Evolutionary conservation across 2,113 vertebrate species (phyloP).

Genomic region (Isichthys henryi): DNA sequence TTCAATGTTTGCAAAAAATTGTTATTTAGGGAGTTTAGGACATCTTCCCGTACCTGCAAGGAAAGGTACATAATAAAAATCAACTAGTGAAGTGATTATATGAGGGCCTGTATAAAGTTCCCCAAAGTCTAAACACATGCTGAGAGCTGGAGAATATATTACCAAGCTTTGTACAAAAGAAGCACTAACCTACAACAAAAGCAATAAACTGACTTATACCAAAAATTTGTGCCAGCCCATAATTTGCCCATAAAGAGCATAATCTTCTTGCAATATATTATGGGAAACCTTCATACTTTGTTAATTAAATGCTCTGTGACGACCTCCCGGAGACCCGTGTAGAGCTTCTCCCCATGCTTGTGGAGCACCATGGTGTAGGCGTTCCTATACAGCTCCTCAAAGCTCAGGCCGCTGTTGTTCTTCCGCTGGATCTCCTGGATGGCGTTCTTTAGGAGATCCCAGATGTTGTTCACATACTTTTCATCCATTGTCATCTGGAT

Average conservation of each 20-base stretch:
- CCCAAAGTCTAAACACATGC: not conserved
- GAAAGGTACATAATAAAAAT: not conserved
- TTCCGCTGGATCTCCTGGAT: slow-evolving; percentile 99
- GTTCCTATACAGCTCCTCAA: slow-evolving; percentile 98
- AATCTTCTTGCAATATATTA: too few species aligned
- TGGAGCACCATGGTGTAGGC: slow-evolving; percentile 99
- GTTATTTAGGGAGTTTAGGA: slow-evolving; percentile 95
- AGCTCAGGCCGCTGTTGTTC: slow-evolving; percentile 98
- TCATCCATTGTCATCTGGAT: slow-evolving; percentile 99
- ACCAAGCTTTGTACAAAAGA: not conserved
- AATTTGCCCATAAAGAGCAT: not conserved
- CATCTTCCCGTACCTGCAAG: slow-evolving; percentile 90
- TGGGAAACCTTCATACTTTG: slow-evolving; percentile 67
- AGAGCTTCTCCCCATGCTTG: slow-evolving; percentile 97
- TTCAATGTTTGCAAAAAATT: slow-evolving; percentile 98
- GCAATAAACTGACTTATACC: not conserved
- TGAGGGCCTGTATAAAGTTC: not conserved
- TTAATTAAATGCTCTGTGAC: slow-evolving; percentile 98
- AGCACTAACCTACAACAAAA: not conserved
- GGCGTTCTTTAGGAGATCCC: slow-evolving; percentile 98
- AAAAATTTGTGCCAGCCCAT: not conserved
- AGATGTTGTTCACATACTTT: slow-evolving; percentile 99
- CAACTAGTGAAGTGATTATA: not conserved
- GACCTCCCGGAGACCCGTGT: slow-evolving; percentile 95
- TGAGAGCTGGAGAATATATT: not conserved